Conservation (phyloP, 2,888 invertebrate species). For the Norana najaformis region DNA sequence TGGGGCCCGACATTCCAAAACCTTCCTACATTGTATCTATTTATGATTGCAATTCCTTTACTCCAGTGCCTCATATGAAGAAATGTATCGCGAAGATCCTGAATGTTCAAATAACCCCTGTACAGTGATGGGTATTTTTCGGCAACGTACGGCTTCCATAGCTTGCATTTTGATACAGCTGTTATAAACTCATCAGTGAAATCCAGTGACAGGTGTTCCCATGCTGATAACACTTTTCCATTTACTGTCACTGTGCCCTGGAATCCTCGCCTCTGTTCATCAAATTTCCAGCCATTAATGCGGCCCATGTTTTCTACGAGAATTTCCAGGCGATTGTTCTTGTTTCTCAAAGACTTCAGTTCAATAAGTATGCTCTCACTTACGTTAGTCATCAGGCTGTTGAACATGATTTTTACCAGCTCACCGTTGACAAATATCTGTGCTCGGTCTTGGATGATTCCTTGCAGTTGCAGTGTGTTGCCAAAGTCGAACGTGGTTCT, state of each 20-base stretch:
- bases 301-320: slow-evolving; percentile 44
- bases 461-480: slow-evolving; percentile 44
- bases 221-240: slow-evolving; percentile 9
- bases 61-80: slow-evolving; percentile 33
- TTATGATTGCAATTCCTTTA: slow-evolving; percentile 38
- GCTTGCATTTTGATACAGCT: not conserved
- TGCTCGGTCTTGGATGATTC: slow-evolving; percentile 64
- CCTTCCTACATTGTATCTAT: slow-evolving; percentile 36
- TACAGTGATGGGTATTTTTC: slow-evolving; percentile 23
- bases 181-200: slow-evolving; percentile 36
- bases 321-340: slow-evolving; percentile 32
- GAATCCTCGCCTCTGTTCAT: slow-evolving; percentile 39
- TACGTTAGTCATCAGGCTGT: slow-evolving; percentile 34
- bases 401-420: not conserved
- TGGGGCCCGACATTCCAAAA: slow-evolving; percentile 39
- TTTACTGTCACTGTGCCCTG: slow-evolving; percentile 28
- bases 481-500: slow-evolving; percentile 53
- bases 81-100: slow-evolving; percentile 32
- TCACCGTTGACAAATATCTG: slow-evolving; percentile 42
- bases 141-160: slow-evolving; percentile 26
- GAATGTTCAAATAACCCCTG: slow-evolving; percentile 25
- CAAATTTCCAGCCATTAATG: slow-evolving; percentile 37
- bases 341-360: not conserved
- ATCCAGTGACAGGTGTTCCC: slow-evolving; percentile 40
- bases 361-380: slow-evolving; percentile 46